These are phyloP conservation scores for Narcine bancroftii DNA, from an alignment of 2,113 vertebrate species.

Conservation along the genomic window DNA sequence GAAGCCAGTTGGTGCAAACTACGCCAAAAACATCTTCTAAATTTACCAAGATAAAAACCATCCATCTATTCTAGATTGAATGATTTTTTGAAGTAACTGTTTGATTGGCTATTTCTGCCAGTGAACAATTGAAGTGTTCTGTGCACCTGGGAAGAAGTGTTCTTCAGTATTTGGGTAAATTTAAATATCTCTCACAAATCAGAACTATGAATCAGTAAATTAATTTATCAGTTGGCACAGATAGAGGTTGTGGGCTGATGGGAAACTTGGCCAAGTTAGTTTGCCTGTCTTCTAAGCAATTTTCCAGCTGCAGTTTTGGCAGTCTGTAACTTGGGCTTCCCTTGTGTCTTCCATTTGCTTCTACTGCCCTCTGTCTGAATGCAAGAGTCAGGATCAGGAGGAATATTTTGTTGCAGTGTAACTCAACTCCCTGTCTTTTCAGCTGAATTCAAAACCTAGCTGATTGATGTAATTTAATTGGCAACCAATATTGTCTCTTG, in stretches of 20 bases:
- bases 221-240: neutral
- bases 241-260: neutral
- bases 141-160: neutral
- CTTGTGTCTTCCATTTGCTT: slow-evolving; percentile 47
- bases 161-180: neutral
- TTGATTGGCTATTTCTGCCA: neutral
- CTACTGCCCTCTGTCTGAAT: slow-evolving; percentile 58
- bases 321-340: neutral
- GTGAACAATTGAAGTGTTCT: neutral
- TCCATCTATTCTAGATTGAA: neutral
- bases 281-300: neutral
- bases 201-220: neutral
- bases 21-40: neutral
- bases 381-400: neutral
- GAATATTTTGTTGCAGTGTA: too few species aligned
- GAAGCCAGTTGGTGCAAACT: neutral
- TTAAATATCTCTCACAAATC: neutral
- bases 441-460: neutral
- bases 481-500: too few species aligned
- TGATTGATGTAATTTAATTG: too few species aligned
- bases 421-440: neutral
- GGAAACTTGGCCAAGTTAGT: neutral
- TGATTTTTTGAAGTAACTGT: neutral
- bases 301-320: neutral
- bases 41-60: neutral